Conservation (phyloP, 2,888 invertebrate genomes). For the Thysanoteuthis rhombus region DNA sequence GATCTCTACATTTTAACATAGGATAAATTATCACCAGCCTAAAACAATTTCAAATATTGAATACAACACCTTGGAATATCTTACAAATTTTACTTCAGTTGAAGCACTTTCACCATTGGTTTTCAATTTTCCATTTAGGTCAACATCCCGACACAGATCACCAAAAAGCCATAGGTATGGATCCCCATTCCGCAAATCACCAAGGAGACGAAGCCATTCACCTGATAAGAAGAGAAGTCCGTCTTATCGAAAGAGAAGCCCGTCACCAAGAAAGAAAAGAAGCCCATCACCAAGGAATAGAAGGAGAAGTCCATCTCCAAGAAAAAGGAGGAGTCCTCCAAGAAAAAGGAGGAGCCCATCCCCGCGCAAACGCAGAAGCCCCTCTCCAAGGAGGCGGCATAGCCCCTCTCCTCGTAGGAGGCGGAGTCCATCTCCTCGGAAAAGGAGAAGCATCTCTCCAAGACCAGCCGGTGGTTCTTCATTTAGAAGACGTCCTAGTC, state of each 20-base stretch:
- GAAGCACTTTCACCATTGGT: no score
- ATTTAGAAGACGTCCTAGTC: constrained; percentile 27
- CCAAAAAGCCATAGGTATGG: constrained; percentile 38
- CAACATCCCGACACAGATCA: constrained; percentile 47
- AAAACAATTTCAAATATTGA: no score
- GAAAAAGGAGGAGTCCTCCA: constrained; percentile 40
- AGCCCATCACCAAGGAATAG: constrained; percentile 44
- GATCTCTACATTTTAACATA: no score
- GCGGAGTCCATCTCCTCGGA: constrained; percentile 36
- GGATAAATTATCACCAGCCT: no score
- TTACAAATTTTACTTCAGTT: no score
- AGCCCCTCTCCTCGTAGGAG: constrained; percentile 34
- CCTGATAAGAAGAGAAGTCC: constrained; percentile 36
- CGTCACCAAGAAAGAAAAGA: constrained; percentile 39
- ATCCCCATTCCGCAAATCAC: constrained; percentile 41
- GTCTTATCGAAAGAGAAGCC: constrained; percentile 42
- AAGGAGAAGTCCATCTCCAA: constrained; percentile 42
- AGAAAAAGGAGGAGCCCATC: constrained; percentile 39
- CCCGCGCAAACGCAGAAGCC: constrained; percentile 37
- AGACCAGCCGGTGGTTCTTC: constrained; percentile 32
- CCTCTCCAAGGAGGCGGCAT: constrained; percentile 22
- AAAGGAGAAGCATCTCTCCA: constrained; percentile 37
- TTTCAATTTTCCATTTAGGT: background rate
- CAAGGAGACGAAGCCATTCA: constrained; percentile 35
- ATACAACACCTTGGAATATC: no score